Conservation (phyloP, 2,888 invertebrate species). For the Lycophotia porphyrea region DNA sequence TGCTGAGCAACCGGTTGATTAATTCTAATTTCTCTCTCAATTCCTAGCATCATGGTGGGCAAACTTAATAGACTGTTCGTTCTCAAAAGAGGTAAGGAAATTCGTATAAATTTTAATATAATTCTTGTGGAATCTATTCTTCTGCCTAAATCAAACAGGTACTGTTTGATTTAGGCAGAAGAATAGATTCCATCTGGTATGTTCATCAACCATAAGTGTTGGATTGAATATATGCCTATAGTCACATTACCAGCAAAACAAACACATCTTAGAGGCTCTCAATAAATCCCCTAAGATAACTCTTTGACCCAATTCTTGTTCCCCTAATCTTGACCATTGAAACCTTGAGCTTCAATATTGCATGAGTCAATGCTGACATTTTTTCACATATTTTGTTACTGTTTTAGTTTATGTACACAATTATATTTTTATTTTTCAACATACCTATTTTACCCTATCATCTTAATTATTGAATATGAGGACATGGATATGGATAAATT, state of each 20-base stretch:
- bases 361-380: background rate
- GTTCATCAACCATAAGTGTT: background rate
- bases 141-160: background rate
- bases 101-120: background rate
- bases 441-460: background rate
- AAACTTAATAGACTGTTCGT: constrained; percentile 85
- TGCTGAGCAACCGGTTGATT: background rate
- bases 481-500: background rate
- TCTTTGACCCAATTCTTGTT: background rate
- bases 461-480: background rate
- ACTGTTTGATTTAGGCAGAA: too few relatives aligned
- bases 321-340: background rate
- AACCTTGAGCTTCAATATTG: background rate
- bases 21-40: background rate
- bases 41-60: constrained; percentile 76
- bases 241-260: background rate
- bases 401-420: background rate
- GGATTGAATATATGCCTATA: background rate
- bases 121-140: background rate
- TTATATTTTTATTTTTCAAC: background rate
- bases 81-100: constrained; percentile 84
- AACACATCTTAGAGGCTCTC: background rate
- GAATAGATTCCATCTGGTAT: background rate
- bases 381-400: background rate
- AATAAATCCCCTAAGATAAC: background rate